Evolutionary conservation across 2,888 invertebrate species (phyloP).

Genomic region (Stenurella melanura): DNA sequence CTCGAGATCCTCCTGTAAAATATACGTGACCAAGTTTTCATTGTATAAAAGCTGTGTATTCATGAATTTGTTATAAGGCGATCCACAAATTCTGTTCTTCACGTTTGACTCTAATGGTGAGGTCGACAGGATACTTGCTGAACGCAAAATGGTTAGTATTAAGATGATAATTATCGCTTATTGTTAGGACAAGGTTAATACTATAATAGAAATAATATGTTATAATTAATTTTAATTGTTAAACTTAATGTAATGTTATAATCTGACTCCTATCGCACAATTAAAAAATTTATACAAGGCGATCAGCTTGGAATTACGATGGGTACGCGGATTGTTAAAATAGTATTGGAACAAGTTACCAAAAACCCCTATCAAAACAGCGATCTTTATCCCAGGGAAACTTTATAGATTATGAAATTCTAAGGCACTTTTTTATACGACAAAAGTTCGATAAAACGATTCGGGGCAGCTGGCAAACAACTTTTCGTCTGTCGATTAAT

Average conservation of each 20-base stretch:
- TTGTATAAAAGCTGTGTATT: slow-evolving; percentile 1
- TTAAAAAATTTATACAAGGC: not conserved
- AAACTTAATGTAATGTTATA: not conserved
- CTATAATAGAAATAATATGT: not conserved
- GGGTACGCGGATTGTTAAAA: not conserved
- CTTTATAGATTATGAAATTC: no score
- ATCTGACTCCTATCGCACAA: not conserved
- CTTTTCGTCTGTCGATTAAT: no score
- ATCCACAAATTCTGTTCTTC: slow-evolving; percentile 18
- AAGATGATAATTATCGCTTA: not conserved
- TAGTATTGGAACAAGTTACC: no score
- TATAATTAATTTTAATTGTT: not conserved
- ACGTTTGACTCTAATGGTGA: slow-evolving; percentile 16
- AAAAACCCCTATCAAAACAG: no score
- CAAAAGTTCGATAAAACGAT: no score
- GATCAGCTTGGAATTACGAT: not conserved
- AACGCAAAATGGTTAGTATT: not conserved
- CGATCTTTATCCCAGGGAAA: no score
- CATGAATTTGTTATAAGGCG: slow-evolving; percentile 24
- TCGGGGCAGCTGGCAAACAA: no score
- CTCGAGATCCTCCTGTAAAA: slow-evolving; percentile 10
- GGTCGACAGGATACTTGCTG: not conserved
- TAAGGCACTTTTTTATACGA: no score
- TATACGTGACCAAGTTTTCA: slow-evolving; percentile 17
- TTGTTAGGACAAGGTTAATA: not conserved